Base-by-base conservation (phyloP, 2,113 vertebrate genomes). In the Heterotilapia buettikoferi region DNA sequence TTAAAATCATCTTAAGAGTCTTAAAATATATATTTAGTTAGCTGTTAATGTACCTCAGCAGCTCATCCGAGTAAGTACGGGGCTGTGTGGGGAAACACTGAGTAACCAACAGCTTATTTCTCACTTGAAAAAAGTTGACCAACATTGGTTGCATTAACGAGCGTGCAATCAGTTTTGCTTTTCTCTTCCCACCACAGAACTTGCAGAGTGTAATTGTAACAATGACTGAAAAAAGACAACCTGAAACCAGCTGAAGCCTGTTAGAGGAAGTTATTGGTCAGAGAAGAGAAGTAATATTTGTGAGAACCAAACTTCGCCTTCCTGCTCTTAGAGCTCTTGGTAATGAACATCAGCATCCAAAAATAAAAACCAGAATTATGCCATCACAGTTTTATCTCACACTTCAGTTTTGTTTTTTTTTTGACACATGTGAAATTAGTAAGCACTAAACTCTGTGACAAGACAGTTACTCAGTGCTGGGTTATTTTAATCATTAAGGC, bases 251-350 rank as follows among this genome's bases (percentile, higher is more conserved):
- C 26, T 43, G 16, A 57, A 81, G 50, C 54, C 36, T n/a, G 61
- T 52, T 21, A 61, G 83, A 88, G 90, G 92, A 95, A 93, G 90
- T 91, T 24, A 19, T 88, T 89, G 87, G 66, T 78, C 16, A 68
- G 59, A 92, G 86, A 78, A 57, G 21, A 93, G 89, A 93, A 93
- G 90, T 31, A 5, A 79, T 11, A 36, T 29, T 12, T 31, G 54
- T 7, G 56, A 38, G 26, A 88, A 36, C 16, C 52, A 5, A 81
- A 78, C 61, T 12, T 47, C 73, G 45, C 5, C 6, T 88, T 82
- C 21, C 50, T 38, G 80, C 18, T 83, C 26, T 84, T 2, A 53
- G 31, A 53, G 18, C 54, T 3, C 9, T 18, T 12, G 26, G 7
- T 6, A 19, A 36, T 59, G 7, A 86, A 84, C 29, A 1, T 31